Conservation (phyloP, 2,888 invertebrate species). For the Resseliella maxima region DNA sequence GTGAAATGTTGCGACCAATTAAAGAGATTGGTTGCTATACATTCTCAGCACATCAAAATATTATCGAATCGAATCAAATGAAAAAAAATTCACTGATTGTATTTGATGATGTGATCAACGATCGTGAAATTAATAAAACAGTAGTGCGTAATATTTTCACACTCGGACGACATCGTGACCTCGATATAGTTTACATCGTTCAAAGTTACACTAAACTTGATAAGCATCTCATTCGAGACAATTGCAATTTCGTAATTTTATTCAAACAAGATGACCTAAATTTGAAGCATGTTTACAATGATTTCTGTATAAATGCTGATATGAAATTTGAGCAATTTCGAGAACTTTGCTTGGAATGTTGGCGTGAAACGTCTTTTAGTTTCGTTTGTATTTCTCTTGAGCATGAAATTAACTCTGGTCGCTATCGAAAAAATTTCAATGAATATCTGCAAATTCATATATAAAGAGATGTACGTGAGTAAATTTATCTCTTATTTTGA, state of each 20-base stretch:
- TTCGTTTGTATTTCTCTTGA: background rate
- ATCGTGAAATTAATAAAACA: background rate
- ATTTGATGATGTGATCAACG: background rate
- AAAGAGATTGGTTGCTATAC: background rate
- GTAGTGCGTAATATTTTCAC: background rate
- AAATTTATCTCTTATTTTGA: no score
- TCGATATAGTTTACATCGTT: background rate
- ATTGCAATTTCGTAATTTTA: slow-evolving; percentile 62
- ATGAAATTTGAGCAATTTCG: slow-evolving; percentile 61
- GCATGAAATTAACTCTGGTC: background rate
- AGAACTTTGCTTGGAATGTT: slow-evolving; percentile 62
- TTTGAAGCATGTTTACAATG: slow-evolving; percentile 61
- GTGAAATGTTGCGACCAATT: slow-evolving; percentile 6
- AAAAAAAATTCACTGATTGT: background rate
- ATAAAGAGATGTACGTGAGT: background rate
- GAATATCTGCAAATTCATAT: slow-evolving; percentile 3
- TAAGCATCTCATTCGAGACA: slow-evolving; percentile 63
- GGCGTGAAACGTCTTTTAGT: slow-evolving; percentile 60
- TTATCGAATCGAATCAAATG: background rate
- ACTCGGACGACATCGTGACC: background rate
- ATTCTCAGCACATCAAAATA: background rate
- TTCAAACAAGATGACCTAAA: slow-evolving; percentile 64
- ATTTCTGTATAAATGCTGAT: slow-evolving; percentile 58
- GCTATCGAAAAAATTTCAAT: slow-evolving; percentile 3
- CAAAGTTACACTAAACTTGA: background rate